Evolutionary conservation across 2,888 invertebrate genomes (phyloP), one percentile per base, ranked within the genome.

Genomic region (Morpho helenor): DNA sequence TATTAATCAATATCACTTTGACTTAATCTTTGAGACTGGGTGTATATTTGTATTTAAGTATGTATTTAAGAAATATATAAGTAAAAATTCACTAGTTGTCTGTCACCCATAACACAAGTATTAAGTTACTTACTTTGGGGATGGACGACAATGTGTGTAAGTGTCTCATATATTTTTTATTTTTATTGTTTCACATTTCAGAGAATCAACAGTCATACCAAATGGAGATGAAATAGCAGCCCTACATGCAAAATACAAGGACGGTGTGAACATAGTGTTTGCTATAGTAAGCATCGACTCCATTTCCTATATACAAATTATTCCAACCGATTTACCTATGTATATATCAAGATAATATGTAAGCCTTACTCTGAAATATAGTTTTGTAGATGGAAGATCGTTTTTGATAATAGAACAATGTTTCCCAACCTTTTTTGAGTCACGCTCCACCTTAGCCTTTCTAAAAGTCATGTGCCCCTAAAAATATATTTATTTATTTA

Each of bases 261-360:
- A 89, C 56, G 68, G 75, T 6, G 80, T 88, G 3, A 69, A 79
- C 0, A 78, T 84, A 10, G 71, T 91, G 2, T 86, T 90, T 52
- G 92, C 91, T 0, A 61, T 91, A 4, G 87, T 91, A 3, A 79
- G 83, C n/a, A 66, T 70, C 0, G 80, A 79, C 10, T 82, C 90
- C 0, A 72, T 92, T 4, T 81, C 85, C 7, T 92, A 87, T 61
- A 63, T 91, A 52, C 86, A 87, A 68, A 77, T 91, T 9, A 87
- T 83, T 22, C 76, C 84, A 10, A 71, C 74, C 5, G 77, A 84
- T 47, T 68, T 88, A 52, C 90, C 91, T 0, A 66, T 80, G 3
- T 79, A 79, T 64, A 65, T 80, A 45, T 71, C 77, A 3, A 66
- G 31, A 3, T 31, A 31, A 5, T 31, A 2, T 31, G 31, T 31